Percentiles rank a stretch among this genome's conserved stretches.
These are phyloP conservation scores for Escarpia spicata DNA, from an alignment of 2,888 invertebrate species.

Conservation along the genomic window DNA sequence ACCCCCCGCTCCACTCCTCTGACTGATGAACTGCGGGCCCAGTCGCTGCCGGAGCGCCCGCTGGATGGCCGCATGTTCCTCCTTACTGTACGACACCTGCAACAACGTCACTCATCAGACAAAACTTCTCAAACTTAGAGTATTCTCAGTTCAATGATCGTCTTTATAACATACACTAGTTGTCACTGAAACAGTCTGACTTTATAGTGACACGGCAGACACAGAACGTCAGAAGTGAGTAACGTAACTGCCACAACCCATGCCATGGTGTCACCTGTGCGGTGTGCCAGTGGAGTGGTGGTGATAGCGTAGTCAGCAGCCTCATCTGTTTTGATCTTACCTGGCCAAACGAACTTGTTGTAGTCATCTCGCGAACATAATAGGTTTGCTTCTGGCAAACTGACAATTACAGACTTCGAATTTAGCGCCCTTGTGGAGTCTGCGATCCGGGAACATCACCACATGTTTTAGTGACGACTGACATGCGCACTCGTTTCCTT, in stretches of 20 bases:
- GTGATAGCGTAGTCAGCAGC: too few relatives aligned
- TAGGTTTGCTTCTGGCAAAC: background rate
- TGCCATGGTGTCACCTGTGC: too few relatives aligned
- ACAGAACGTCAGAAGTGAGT: too few relatives aligned
- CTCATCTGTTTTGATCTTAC: background rate
- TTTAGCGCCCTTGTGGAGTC: background rate
- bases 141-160: too few relatives aligned
- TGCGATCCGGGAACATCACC: background rate
- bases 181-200: too few relatives aligned
- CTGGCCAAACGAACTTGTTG: background rate
- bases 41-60: slow-evolving; percentile 59
- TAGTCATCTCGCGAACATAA: slow-evolving; percentile 2
- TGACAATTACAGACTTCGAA: background rate
- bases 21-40: slow-evolving; percentile 65
- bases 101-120: background rate
- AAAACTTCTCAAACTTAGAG: too few relatives aligned
- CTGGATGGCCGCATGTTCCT: slow-evolving; percentile 62
- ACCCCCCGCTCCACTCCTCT: slow-evolving; percentile 63
- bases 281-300: too few relatives aligned
- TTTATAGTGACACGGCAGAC: too few relatives aligned
- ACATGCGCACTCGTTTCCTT: background rate
- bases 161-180: too few relatives aligned
- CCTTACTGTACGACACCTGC: slow-evolving; percentile 37
- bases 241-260: too few relatives aligned
- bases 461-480: background rate